Evolutionary conservation across 2,113 vertebrate species (phyloP).

Genomic region (Machaerirhynchus nigripectus): DNA sequence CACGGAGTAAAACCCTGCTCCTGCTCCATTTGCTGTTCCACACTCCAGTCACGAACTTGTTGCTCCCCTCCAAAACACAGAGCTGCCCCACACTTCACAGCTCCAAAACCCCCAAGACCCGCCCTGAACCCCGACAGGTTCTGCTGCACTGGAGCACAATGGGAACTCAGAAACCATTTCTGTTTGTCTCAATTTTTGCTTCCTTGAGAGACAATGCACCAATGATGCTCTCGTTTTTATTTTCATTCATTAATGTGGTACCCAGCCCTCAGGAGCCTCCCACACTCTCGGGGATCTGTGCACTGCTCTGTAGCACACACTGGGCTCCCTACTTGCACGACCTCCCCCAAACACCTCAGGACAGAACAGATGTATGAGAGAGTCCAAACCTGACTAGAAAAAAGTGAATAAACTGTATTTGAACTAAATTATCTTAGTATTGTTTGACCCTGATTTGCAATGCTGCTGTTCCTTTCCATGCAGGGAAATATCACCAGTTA

Average conservation of each 20-base stretch:
- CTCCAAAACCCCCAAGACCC: accelerated
- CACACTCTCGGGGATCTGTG: background rate
- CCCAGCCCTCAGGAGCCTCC: background rate
- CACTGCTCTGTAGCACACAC: background rate
- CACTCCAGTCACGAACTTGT: accelerated
- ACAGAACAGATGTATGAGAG: accelerated
- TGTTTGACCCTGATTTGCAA: background rate
- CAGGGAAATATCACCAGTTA: background rate
- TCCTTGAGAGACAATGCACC: accelerated
- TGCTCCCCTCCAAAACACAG: accelerated
- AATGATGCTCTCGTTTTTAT: accelerated
- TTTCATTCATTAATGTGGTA: background rate
- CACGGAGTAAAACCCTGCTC: accelerated
- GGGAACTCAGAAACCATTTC: background rate
- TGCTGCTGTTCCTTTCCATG: no score
- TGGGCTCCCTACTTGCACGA: background rate
- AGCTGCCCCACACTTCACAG: background rate
- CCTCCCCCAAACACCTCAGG: background rate
- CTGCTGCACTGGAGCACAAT: background rate
- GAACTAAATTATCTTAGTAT: background rate
- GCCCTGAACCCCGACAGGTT: background rate
- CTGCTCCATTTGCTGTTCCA: background rate
- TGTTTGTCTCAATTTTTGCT: background rate
- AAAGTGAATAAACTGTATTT: background rate
- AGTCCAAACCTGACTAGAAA: background rate